Percentiles rank a stretch among this genome's conserved stretches.
phyloP scores from a whole-genome alignment of 2,113 vertebrate species.

The Seriola aureovittata region DNA sequence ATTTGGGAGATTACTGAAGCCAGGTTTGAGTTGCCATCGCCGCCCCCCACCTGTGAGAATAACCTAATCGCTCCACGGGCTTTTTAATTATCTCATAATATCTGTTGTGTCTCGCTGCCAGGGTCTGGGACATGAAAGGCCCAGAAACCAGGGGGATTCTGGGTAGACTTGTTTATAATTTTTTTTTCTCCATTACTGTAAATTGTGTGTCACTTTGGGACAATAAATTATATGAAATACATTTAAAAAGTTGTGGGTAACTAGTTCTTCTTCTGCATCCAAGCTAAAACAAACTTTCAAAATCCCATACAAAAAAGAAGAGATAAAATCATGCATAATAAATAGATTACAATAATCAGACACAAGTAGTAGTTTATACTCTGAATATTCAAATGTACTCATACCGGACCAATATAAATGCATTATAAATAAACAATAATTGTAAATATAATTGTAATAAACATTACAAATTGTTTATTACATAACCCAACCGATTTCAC shows the following conservation, averaged over 20 bases:
- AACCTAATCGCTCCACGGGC: conserved; percentile 52
- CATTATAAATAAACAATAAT: neutral
- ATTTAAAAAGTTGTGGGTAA: neutral
- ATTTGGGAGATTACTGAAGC: conserved; percentile 65
- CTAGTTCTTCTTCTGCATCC: neutral
- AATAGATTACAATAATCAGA: too few relatives aligned
- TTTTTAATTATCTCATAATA: conserved; percentile 67
- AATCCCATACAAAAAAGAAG: neutral
- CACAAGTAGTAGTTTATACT: neutral
- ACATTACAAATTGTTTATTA: neutral
- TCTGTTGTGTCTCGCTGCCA: conserved; percentile 7
- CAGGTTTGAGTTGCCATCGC: conserved; percentile 35
- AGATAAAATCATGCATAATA: neutral
- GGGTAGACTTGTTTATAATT: neutral
- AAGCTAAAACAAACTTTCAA: neutral
- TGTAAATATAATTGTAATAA: neutral
- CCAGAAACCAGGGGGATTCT: neutral
- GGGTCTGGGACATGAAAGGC: neutral
- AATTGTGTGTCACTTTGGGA: conserved; percentile 7
- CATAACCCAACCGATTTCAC: neutral
- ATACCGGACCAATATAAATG: neutral
- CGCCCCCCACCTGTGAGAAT: conserved; percentile 40
- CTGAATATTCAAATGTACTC: neutral
- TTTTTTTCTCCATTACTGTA: neutral
- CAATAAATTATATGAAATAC: neutral